Evolutionary conservation across 2,113 vertebrate genomes (phyloP).

Genomic region (Gobius niger): DNA sequence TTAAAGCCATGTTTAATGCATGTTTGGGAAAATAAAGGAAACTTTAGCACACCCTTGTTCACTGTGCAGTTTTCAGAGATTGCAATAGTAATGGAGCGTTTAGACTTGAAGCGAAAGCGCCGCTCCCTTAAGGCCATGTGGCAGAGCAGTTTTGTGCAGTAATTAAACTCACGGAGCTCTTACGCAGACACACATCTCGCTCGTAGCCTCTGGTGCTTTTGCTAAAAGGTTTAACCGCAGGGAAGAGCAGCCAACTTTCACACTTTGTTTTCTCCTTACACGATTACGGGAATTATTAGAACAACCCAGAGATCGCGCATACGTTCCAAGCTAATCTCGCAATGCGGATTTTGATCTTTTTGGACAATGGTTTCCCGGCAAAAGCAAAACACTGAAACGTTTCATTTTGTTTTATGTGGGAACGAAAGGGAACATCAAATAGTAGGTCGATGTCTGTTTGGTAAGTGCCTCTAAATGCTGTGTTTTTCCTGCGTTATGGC

Average conservation of each 20-base stretch:
- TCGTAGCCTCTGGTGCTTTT: conserved; percentile 58
- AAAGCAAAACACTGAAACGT: neutral
- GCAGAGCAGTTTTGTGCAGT: conserved; percentile 62
- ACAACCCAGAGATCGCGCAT: neutral
- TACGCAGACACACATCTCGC: conserved; percentile 58
- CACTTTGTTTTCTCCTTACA: conserved; percentile 33
- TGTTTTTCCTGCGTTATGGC: conserved; percentile 33
- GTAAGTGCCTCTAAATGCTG: conserved; percentile 7
- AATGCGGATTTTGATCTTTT: neutral
- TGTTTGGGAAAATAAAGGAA: no score
- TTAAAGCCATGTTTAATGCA: no score
- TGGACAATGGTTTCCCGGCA: neutral
- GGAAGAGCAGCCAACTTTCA: conserved; percentile 53
- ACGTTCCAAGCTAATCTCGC: neutral
- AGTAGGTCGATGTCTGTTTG: conserved; percentile 34
- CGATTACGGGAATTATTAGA: neutral
- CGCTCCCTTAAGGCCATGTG: conserved; percentile 60
- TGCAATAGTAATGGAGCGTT: conserved; percentile 54
- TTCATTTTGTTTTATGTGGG: neutral
- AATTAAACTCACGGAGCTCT: conserved; percentile 64
- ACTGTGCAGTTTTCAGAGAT: conserved; percentile 25
- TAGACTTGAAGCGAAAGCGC: conserved; percentile 35
- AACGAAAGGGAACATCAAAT: no score
- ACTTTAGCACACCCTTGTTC: neutral
- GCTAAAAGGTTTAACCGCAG: conserved; percentile 56